Percentiles rank a stretch among this genome's conserved stretches.
phyloP scores from a whole-genome alignment of 1,140 invertebrate species.

The Streblospio benedicti region DNA sequence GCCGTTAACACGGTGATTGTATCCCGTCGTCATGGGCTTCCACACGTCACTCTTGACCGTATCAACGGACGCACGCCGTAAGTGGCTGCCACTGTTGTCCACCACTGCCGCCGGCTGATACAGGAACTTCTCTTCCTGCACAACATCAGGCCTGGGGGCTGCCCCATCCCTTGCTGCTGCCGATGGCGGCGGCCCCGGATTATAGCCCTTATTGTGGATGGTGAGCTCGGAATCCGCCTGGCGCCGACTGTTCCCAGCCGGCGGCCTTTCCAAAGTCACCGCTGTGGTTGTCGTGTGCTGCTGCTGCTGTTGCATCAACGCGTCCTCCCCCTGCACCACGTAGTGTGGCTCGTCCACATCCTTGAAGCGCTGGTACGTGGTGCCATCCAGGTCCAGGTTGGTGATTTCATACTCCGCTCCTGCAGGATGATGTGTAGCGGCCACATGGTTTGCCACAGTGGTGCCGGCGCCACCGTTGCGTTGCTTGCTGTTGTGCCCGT shows the following conservation, averaged over 20 bases:
- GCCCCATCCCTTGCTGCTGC: conserved; percentile 1
- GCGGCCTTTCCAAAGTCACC: not conserved
- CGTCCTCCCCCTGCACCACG: too few species aligned
- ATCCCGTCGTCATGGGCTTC: not conserved
- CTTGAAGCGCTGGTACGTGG: too few species aligned
- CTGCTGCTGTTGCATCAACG: not conserved
- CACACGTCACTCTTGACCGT: not conserved
- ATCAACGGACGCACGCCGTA: too few species aligned
- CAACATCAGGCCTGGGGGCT: conserved; percentile 15
- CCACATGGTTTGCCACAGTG: too few species aligned
- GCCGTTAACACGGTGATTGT: too few species aligned
- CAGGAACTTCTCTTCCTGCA: conserved; percentile 16
- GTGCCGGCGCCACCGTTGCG: too few species aligned
- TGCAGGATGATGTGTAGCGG: too few species aligned
- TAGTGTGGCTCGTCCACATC: too few species aligned
- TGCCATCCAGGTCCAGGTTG: too few species aligned
- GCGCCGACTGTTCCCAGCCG: not conserved
- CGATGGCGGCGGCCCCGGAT: not conserved
- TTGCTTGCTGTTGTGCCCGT: too few species aligned
- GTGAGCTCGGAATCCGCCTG: not conserved
- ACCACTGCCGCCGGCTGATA: not conserved
- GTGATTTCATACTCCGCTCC: too few species aligned
- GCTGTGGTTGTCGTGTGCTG: not conserved
- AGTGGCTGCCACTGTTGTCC: not conserved
- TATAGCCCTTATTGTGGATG: too few species aligned